Evolutionary conservation across 2,888 invertebrate genomes (phyloP), one percentile per base, ranked within the genome.

Genomic region (Chrysolina haemoptera): DNA sequence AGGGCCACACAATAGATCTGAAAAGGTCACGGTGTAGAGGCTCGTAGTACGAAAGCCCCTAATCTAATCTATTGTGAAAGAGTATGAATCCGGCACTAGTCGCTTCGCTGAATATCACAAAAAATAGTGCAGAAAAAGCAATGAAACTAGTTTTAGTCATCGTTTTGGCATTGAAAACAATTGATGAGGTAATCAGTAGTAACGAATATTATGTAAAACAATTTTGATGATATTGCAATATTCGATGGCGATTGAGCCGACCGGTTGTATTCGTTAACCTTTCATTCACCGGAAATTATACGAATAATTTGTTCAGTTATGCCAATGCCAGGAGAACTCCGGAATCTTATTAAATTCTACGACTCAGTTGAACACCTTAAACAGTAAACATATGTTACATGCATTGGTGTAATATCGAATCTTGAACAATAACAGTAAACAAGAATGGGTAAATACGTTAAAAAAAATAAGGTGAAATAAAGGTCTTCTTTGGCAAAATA

Each of bases 271-370:
- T 59, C 59, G 59, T 27, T 59, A 14, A 59, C 59, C 22, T 59
- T 59, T 59, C 35, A n/a, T 18, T 50, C 14, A 8, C 59, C 59
- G 59, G 59, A 59, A 59, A 59, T 59, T 27, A 35, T 12, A n/a
- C 14, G 35, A 59, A 59, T 59, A 59, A 59, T 59, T 35, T 27
- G 59, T 59, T 59, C 59, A 35, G 50, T 27, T 59, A 35, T 59
- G 59, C 59, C 59, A 59, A 59, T 59, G 59, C 59, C 59, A 59
- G 6, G n/a, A 35, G 59, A 27, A 22, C 35, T 2, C n/a, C 35
- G 35, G 50, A 9, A 50, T 50, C 18, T n/a, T 27, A 35, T n/a
- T 27, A 4, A 22, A n/a, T n/a, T 59, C 14, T 59, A 14, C 9
- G 22, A 59, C n/a, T 59, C 22, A 27, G 59, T 14, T 59, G n/a